Base-by-base conservation (phyloP, 1,140 invertebrate genomes). In the Phortica variegata region DNA sequence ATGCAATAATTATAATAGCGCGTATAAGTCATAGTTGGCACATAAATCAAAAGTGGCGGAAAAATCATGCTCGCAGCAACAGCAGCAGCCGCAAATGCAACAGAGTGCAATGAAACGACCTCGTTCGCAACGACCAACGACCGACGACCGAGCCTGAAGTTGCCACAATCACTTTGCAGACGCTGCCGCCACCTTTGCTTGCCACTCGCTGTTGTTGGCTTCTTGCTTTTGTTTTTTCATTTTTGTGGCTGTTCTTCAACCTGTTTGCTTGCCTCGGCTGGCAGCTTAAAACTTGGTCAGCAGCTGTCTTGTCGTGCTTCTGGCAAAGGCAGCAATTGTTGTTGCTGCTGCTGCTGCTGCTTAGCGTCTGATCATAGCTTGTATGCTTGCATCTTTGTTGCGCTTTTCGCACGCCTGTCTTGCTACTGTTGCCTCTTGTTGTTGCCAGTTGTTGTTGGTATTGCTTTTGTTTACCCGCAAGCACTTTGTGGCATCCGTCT, bases 1-100 rank as follows among this genome's bases (percentile, higher is more conserved):
- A n/a, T n/a, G n/a, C n/a, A 39, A 60, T 65, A 65, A 65, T 65
- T 65, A 65, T 58, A 65, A 62, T n/a, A n/a, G 42, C 40, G 61
- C 42, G 26, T 29, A 7, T 55, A 49, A 61, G 61, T 65, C 61
- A 65, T 49, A 65, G 61, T 65, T 65, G 61, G 61, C 61, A 61
- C 61, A 65, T 65, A 65, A 65, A 65, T 65, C 61, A 65, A 56
- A 53, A 52, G 47, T 41, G 61, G 52, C 58, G 61, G 61, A 65
- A 65, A 65, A 65, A 55, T 65, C 61, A 65, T 54, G 46, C 61
- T 52, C 48, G 37, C 44, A 47, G 52, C 34, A 56, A 23, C 33
- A 43, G 45, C 43, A 20, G 59, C 54, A 49, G 54, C 37, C 33
- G 54, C 20, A n/a, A n/a, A n/a, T n/a, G n/a, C n/a, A n/a, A n/a